Percentiles rank a stretch among this genome's conserved stretches.
phyloP scores from a whole-genome alignment of 2,888 invertebrate genomes.

The Acanthosepion pharaonis region DNA sequence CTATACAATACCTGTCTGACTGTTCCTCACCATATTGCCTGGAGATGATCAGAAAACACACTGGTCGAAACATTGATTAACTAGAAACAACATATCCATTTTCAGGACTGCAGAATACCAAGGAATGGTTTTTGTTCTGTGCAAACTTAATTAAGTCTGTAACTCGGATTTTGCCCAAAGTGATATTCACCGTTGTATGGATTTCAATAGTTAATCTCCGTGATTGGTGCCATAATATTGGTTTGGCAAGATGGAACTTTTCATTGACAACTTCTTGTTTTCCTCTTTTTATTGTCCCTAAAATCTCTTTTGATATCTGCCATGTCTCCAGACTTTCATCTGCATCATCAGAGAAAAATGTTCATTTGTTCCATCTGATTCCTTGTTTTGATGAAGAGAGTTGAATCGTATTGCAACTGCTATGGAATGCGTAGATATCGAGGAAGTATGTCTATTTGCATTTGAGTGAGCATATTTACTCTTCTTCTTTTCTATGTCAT shows the following conservation, averaged over 20 bases:
- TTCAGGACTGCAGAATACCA: background rate
- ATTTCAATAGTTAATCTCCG: background rate
- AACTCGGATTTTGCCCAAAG: background rate
- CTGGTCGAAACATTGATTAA: conserved; percentile 11
- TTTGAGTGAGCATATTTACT: no score
- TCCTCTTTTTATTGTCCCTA: background rate
- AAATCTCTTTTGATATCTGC: background rate
- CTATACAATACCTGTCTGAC: background rate
- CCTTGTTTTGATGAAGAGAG: background rate
- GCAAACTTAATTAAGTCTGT: background rate
- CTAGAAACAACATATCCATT: conserved; percentile 21
- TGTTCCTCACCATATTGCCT: background rate
- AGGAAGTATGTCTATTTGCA: no score
- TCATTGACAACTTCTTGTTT: background rate
- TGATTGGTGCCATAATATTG: background rate
- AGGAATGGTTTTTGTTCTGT: conserved; percentile 6
- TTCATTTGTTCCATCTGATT: background rate
- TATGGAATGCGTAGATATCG: no score
- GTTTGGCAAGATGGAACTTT: conserved; percentile 1
- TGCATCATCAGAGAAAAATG: background rate
- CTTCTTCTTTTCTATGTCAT: no score
- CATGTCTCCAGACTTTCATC: background rate
- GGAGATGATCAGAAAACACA: background rate
- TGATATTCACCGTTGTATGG: background rate
- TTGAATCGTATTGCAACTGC: background rate